Evolutionary conservation across 1,140 invertebrate genomes (phyloP).

Genomic region (Leptinotarsa lineolata): DNA sequence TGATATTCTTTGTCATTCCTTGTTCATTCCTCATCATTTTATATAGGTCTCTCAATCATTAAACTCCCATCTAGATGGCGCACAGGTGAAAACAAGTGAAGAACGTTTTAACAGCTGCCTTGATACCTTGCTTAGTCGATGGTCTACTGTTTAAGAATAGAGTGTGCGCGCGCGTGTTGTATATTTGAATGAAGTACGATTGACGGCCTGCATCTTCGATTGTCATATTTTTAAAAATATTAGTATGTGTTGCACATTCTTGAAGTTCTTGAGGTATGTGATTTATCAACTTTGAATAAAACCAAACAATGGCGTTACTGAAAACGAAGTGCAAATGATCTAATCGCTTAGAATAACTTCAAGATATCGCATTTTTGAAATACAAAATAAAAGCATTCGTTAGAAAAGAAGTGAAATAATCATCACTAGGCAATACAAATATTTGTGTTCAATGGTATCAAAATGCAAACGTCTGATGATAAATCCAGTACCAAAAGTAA

Average conservation of each 20-base stretch:
- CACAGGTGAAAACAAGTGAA: slow-evolving; percentile 47
- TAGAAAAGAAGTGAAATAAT: too few relatives aligned
- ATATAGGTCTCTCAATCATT: slow-evolving; percentile 11
- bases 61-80: slow-evolving; percentile 47
- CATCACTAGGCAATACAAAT: too few relatives aligned
- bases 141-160: slow-evolving; percentile 50
- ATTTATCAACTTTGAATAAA: too few relatives aligned
- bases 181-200: slow-evolving; percentile 13
- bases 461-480: slow-evolving; percentile 50
- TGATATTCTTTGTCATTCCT: neutral
- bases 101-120: slow-evolving; percentile 38
- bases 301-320: neutral
- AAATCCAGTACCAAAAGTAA: slow-evolving; percentile 32
- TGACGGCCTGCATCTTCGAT: slow-evolving; percentile 6
- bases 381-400: too few relatives aligned
- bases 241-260: neutral
- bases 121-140: slow-evolving; percentile 52
- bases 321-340: slow-evolving; percentile 1
- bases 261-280: slow-evolving; percentile 7
- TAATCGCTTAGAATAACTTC: neutral
- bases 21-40: neutral
- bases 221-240: neutral
- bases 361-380: too few relatives aligned
- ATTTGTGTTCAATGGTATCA: slow-evolving; percentile 2
- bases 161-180: slow-evolving; percentile 40